Evolutionary conservation across 1,140 invertebrate genomes (phyloP), one percentile per base, ranked within the genome.

Genomic region (Cyphomyrmex costatus): DNA sequence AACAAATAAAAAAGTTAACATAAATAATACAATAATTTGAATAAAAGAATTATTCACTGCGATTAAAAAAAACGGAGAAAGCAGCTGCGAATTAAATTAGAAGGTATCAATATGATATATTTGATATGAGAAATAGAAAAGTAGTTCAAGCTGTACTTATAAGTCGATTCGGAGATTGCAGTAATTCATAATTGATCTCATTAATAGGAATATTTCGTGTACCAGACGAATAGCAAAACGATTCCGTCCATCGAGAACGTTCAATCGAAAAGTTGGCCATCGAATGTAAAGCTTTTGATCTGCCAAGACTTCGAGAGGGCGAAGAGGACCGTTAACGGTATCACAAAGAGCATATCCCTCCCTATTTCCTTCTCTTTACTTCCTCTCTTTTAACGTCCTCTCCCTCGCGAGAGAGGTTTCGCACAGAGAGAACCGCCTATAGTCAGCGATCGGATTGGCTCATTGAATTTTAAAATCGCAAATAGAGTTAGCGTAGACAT

Each of bases 401-500:
- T 61, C 68, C 66, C n/a, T 36, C 74, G 68, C 63, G 76, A 42
- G 8, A 42, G 36, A 77, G 27, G 42, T 68, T 24, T 60, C 24
- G 74, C 33, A 68, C 51, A 86, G 68, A 66, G 63, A 49, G 78
- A 89, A 42, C 46, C 65, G 60, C 33, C 61, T 76, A 87, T 86
- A 87, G 65, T 85, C 74, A 70, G n/a, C 89, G 88, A 90, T 90
- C 88, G 79, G 84, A 92, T 91, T 87, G 89, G 86, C 86, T 91
- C 92, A 88, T 92, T 92, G 90, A 92, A 92, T 91, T 92, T 90
- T 87, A 89, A 92, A 92, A 91, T 92, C 53, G 77, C 90, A 87
- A 87, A 90, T 90, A 90, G 80, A 90, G 89, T 90, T 90, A 90
- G 82, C 82, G 80, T 70, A 88, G 86, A 90, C 88, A 90, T 90